These are phyloP conservation scores for Eudyptes chrysolophus DNA, from an alignment of 2,113 vertebrate genomes.

Conservation along the genomic window DNA sequence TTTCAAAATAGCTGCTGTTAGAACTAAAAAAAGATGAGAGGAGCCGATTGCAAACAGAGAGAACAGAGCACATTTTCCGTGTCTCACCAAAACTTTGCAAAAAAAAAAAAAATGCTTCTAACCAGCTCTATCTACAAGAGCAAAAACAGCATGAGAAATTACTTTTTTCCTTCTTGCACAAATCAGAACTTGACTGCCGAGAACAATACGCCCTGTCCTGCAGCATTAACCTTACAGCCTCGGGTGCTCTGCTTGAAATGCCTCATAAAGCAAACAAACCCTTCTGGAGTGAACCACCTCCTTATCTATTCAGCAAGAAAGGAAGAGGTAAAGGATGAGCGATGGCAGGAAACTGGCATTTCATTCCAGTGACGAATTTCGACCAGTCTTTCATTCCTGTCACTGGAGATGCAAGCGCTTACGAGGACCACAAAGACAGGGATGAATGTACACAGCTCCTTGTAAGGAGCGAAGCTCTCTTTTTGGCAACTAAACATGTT, in stretches of 20 bases:
- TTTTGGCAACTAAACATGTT: neutral
- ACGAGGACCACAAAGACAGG: neutral
- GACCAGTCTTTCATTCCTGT: neutral
- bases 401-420: neutral
- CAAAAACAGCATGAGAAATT: neutral
- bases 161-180: conserved; percentile 7
- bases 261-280: conserved; percentile 1
- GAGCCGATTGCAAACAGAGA: neutral
- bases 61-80: neutral
- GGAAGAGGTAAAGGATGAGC: conserved; percentile 18
- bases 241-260: neutral
- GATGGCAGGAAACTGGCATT: neutral
- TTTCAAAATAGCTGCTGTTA: neutral
- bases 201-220: neutral
- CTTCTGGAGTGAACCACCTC: neutral
- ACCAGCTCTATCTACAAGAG: neutral
- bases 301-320: conserved; percentile 1
- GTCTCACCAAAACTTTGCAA: neutral
- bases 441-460: neutral
- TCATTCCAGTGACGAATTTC: conserved; percentile 20
- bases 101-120: neutral
- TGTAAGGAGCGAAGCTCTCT: neutral
- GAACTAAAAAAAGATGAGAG: neutral
- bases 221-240: neutral
- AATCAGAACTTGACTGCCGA: neutral